Percentiles rank a stretch among this genome's conserved stretches.
These are phyloP conservation scores for Nymphalis io DNA, from an alignment of 1,140 invertebrate genomes.

Conservation along the genomic window DNA sequence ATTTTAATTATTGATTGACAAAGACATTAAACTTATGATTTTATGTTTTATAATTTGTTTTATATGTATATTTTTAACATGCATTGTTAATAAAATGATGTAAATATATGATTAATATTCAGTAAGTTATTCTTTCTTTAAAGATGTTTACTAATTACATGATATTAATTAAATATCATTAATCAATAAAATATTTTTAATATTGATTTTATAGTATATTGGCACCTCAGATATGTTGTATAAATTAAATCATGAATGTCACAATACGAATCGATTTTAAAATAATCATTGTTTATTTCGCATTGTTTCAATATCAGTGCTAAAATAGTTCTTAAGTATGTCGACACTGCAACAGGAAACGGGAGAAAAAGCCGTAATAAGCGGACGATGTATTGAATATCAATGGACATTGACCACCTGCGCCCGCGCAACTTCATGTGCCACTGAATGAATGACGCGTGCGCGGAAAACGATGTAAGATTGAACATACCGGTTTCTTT, in stretches of 20 bases:
- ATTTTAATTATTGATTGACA: too few species aligned
- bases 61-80: too few species aligned
- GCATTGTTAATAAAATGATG: too few species aligned
- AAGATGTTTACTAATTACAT: too few species aligned
- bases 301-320: conserved; percentile 34
- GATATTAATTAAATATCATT: too few species aligned
- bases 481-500: conserved; percentile 27
- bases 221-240: not conserved
- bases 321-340: conserved; percentile 46
- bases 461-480: conserved; percentile 40
- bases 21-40: too few species aligned
- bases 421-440: conserved; percentile 40
- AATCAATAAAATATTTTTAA: too few species aligned
- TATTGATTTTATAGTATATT: too few species aligned
- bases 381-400: conserved; percentile 47
- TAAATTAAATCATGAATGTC: not conserved
- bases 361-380: conserved; percentile 52
- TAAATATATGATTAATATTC: too few species aligned
- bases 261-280: not conserved
- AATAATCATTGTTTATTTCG: conserved; percentile 30
- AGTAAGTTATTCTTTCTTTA: too few species aligned
- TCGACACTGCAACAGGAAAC: conserved; percentile 50
- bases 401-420: conserved; percentile 47
- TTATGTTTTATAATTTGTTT: too few species aligned
- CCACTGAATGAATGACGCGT: conserved; percentile 45